Evolutionary conservation across 2,888 invertebrate genomes (phyloP), one percentile per base, ranked within the genome.

Genomic region (Cephus sareptanus): DNA sequence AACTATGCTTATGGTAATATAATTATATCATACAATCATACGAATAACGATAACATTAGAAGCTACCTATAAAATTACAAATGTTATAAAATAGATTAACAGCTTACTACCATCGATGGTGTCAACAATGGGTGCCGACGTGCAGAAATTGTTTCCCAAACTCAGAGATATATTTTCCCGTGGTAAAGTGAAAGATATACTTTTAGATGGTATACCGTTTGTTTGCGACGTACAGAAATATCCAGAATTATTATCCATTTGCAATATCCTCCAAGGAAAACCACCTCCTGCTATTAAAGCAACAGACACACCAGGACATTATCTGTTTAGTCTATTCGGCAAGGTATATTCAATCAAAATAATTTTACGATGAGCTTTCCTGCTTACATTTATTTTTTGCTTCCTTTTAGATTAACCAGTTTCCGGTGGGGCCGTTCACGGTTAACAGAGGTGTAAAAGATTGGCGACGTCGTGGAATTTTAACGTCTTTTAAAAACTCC

Each of bases 171-270:
- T 93, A 0, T 94, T 94, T 87, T 78, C 93, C 71, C 92, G 92
- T 34, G 92, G 92, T 3, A 92, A 92, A 77, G 93, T 93, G 0
- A 92, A 89, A 56, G 94, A 94, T 70, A 86, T 95, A 31, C 91
- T 95, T 75, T 95, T 94, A 82, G 92, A 93, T 23, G 95, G 95
- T 3, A 85, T 94, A 31, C 92, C 90, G 79, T 89, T 95, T 31
- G 92, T 92, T 82, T 94, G 94, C 80, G 91, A 92, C 70, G 90
- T 92, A 1, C 71, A 69, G 0, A 82, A 83, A 34, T 82, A 82
- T 73, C 82, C 83, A 31, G 83, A 86, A 56, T 75, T 88, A n/a
- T 75, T 34, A 6, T n/a, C 84, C 1, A 80, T 88, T 9, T 88
- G 88, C 69, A 76, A 77, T 35, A 81, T 84, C 35, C 30, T 88